Evolutionary conservation across 2,113 vertebrate genomes (phyloP), one percentile per base, ranked within the genome.

Genomic region (Triplophysa siluroides): DNA sequence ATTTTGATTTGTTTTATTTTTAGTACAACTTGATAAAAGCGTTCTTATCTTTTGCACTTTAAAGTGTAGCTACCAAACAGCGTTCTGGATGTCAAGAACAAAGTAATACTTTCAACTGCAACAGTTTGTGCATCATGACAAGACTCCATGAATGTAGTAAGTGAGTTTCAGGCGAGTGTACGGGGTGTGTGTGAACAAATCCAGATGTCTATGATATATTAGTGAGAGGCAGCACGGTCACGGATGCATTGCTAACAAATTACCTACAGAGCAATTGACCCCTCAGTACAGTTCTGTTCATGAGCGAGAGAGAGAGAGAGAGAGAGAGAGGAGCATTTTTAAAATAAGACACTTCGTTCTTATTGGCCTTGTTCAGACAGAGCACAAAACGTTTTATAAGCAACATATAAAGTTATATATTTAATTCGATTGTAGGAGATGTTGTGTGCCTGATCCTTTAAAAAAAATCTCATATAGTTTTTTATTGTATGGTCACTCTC

Each of bases 221-320:
- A 80, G 73, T 75, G 41, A 43, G 6, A 43, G 65, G 67, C 54
- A 21, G 78, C 64, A 74, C 75, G 79, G 78, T 85, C 83, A 78
- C 78, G 69, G 74, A 78, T 83, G 73, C 80, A 85, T 78, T 33
- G 81, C 81, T 85, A 83, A 83, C 78, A 78, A 85, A 83, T 81
- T 78, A 75, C 56, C 78, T 81, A 64, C 62, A 71, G 68, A 78
- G 81, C 56, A 54, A 81, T 81, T 76, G 75, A 83, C 80, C 78
- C 45, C 54, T 69, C 38, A 56, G 63, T 62, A 23, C 41, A 56
- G 75, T 38, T 79, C 12, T 43, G 21, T 70, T 69, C 62, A 18
- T 38, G 16, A 45, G 43, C 1, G 43, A 45, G 43, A 45, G 33
- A 54, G 56, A 74, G 76, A 78, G 75, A 11, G 9, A 45, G 43